Percentiles rank a stretch among this genome's conserved stretches.
Conservation (phyloP, 2,113 vertebrate species). For the Podarcis muralis region DNA sequence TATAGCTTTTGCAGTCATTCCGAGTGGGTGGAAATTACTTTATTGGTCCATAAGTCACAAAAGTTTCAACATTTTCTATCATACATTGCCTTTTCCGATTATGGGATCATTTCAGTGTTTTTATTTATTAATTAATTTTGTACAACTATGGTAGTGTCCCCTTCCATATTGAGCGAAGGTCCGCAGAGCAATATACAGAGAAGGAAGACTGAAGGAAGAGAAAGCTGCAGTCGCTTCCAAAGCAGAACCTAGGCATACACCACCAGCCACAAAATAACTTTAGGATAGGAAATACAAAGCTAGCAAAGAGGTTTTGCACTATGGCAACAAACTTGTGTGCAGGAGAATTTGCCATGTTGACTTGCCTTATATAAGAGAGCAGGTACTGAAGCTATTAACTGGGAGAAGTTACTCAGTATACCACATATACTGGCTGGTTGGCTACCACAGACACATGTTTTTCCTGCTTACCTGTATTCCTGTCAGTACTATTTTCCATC, state of each 20-base stretch:
- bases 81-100: too few relatives aligned
- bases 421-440: neutral
- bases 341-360: neutral
- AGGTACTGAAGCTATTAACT: neutral
- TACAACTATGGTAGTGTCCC: too few relatives aligned
- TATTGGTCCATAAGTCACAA: too few relatives aligned
- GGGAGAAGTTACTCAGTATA: neutral
- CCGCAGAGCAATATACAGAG: neutral
- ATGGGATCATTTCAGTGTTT: too few relatives aligned
- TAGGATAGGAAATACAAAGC: too few relatives aligned
- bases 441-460: neutral
- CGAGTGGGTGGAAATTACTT: too few relatives aligned
- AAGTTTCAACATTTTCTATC: too few relatives aligned
- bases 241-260: neutral
- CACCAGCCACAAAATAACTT: too few relatives aligned
- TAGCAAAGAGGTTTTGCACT: neutral
- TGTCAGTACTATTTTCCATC: accelerated
- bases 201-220: neutral
- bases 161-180: neutral
- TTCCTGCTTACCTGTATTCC: neutral
- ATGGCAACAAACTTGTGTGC: neutral
- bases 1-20: too few relatives aligned
- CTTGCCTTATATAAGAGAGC: neutral
- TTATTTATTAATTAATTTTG: too few relatives aligned
- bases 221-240: neutral